A percentile compares a stretch with the other conserved stretches of the same genome.
Conservation (phyloP, 2,797 vertebrate genomes). For the Propithecus deckenii region DNA sequence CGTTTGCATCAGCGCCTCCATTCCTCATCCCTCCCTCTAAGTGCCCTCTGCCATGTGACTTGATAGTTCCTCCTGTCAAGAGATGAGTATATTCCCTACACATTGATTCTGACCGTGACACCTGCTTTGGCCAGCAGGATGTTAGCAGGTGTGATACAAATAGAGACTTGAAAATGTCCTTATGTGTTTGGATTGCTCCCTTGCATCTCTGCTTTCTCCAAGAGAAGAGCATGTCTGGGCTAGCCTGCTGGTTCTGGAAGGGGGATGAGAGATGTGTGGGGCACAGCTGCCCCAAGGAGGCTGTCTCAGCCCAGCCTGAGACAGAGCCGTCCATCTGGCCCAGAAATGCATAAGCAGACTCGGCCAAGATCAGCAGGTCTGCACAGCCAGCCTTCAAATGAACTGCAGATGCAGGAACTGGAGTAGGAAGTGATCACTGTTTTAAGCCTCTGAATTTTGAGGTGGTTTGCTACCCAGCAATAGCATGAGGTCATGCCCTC, state of each 20-base stretch:
- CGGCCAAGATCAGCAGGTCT: background rate
- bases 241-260: background rate
- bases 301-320: background rate
- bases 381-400: background rate
- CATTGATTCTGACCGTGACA: background rate
- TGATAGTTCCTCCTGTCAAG: background rate
- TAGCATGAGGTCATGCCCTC: background rate
- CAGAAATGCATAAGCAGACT: background rate
- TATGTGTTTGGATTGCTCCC: background rate
- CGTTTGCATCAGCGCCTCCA: background rate
- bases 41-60: background rate
- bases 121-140: background rate
- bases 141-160: background rate
- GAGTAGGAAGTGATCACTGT: background rate
- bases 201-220: background rate
- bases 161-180: background rate
- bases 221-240: background rate
- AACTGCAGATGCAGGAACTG: background rate
- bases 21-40: background rate
- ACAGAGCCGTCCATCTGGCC: background rate
- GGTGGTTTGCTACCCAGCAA: background rate
- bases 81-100: background rate
- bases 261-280: background rate
- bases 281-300: background rate
- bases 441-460: constrained; percentile 40